phyloP scores from a whole-genome alignment of 2,888 invertebrate species.

The Neoscelio sp. region DNA sequence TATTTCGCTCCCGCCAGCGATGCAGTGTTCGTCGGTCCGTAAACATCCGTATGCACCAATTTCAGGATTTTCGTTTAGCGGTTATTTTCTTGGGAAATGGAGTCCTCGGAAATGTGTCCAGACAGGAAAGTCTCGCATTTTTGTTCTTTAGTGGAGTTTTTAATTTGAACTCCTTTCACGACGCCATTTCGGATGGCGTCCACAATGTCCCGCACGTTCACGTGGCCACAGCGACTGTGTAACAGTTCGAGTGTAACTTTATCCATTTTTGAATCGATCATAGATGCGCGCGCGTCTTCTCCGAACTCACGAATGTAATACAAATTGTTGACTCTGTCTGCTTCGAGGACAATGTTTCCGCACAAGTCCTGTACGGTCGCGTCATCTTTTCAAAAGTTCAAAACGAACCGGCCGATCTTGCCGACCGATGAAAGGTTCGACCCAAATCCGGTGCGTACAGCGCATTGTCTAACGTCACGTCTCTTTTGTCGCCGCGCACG shows the following conservation, averaged over 20 bases:
- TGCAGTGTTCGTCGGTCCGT: conserved; percentile 3
- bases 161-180: conserved; percentile 24
- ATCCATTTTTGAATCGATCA: neutral
- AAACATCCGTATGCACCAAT: conserved; percentile 15
- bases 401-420: no score
- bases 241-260: neutral
- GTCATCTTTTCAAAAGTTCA: neutral
- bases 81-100: conserved; percentile 18
- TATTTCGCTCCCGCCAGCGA: conserved; percentile 15
- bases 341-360: neutral
- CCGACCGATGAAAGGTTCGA: no score
- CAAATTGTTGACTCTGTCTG: conserved; percentile 2
- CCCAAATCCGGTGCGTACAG: no score
- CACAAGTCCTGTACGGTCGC: neutral
- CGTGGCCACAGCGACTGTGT: conserved; percentile 11
- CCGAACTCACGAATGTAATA: conserved; percentile 2
- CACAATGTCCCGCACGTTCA: conserved; percentile 3
- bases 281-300: neutral
- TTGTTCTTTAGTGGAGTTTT: neutral
- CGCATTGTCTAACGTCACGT: no score
- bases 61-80: conserved; percentile 15
- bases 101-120: conserved; percentile 42
- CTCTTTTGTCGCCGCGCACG: no score
- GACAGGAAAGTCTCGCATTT: conserved; percentile 21
- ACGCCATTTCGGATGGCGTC: neutral